Conservation (phyloP, 2,797 vertebrate species). For the Falco cherrug region DNA sequence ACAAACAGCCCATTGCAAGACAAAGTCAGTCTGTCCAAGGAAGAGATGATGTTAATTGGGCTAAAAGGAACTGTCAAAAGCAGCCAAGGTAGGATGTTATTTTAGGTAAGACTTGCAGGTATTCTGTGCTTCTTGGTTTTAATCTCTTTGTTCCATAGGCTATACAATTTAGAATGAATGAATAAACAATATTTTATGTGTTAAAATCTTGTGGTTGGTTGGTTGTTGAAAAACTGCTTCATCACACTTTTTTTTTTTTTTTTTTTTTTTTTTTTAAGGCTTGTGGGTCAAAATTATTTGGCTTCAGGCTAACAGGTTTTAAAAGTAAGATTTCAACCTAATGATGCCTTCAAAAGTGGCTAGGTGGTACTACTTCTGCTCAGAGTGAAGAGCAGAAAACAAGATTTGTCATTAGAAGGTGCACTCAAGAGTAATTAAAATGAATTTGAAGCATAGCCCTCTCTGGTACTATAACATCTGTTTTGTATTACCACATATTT, state of each 20-base stretch:
- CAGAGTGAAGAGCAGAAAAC: background rate
- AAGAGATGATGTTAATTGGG: background rate
- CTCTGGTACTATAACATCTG: background rate
- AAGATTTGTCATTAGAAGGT: conserved; percentile 24
- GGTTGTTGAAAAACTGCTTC: background rate
- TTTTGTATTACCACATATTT: conserved; percentile 5
- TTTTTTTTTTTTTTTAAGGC: background rate
- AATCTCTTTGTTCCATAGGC: background rate
- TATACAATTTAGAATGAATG: background rate
- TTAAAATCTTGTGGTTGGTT: background rate
- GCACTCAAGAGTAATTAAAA: conserved; percentile 32
- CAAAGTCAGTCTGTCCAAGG: background rate
- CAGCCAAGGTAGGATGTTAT: background rate
- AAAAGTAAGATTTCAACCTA: background rate
- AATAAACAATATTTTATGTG: background rate
- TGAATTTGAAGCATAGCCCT: conserved; percentile 13
- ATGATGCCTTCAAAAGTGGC: background rate
- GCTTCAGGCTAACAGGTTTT: background rate
- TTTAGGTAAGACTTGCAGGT: background rate
- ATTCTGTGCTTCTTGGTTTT: background rate
- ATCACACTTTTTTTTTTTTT: background rate
- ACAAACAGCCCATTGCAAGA: background rate
- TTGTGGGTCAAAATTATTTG: background rate
- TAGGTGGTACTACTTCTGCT: background rate
- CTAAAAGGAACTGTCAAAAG: background rate